Evolutionary conservation across 2,888 invertebrate genomes (phyloP).

Genomic region (Ceriagrion tenellum): DNA sequence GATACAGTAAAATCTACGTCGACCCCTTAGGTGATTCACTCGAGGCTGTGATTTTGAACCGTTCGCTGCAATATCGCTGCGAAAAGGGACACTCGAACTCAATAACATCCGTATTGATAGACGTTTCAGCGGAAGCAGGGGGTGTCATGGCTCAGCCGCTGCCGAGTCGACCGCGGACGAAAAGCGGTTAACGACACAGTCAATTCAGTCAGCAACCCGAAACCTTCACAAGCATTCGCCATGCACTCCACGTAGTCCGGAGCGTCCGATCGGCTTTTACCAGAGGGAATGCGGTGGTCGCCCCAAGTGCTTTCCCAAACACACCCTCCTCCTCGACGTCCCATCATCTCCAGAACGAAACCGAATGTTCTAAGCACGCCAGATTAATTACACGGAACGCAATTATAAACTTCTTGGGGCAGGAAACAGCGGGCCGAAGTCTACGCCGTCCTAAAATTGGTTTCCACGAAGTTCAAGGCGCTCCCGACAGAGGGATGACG

Average conservation of each 20-base stretch:
- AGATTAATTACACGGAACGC: conserved; percentile 63
- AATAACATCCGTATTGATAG: not conserved
- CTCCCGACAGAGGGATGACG: conserved; percentile 57
- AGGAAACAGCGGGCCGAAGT: not conserved
- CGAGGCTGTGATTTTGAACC: not conserved
- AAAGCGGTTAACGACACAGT: not conserved
- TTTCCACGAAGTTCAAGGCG: conserved; percentile 53
- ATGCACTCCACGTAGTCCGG: not conserved
- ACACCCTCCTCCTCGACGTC: not conserved
- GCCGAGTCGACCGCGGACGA: not conserved
- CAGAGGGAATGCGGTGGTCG: not conserved
- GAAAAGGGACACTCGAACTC: not conserved
- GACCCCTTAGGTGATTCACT: too few relatives aligned
- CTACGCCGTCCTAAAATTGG: conserved; percentile 44
- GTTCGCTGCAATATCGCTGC: not conserved
- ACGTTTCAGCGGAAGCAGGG: not conserved
- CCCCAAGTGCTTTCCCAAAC: not conserved
- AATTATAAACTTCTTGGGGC: conserved; percentile 60
- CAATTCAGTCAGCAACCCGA: not conserved
- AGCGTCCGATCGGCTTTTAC: not conserved
- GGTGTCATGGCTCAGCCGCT: not conserved
- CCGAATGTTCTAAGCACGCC: conserved; percentile 47
- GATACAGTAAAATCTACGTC: too few relatives aligned
- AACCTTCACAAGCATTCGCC: not conserved
- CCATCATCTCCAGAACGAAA: conserved; percentile 32